Percentiles rank a stretch among this genome's conserved stretches.
These are phyloP conservation scores for Heliconius melpomene DNA, from an alignment of 1,140 invertebrate species.

Conservation along the genomic window DNA sequence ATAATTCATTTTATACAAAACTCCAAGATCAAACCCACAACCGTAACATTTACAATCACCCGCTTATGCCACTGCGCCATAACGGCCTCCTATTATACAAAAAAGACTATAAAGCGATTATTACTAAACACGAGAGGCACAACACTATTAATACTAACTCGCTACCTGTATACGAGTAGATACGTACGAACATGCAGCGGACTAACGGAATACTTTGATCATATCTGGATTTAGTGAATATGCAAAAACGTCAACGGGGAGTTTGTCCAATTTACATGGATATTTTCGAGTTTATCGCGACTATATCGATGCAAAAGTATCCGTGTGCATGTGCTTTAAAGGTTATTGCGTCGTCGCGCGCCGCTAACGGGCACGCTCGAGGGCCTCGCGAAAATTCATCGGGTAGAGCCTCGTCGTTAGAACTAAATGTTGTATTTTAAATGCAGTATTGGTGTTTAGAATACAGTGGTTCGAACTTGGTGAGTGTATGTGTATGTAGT, in stretches of 20 bases:
- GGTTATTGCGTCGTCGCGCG: slow-evolving; percentile 31
- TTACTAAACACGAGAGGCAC: background rate
- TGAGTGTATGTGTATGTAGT: too few relatives aligned
- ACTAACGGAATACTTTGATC: slow-evolving; percentile 11
- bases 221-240: slow-evolving; percentile 11
- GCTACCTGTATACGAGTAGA: background rate
- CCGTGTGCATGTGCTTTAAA: slow-evolving; percentile 22
- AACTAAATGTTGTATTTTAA: slow-evolving; percentile 41
- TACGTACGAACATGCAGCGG: background rate
- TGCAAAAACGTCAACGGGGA: slow-evolving; percentile 17
- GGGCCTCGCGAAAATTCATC: slow-evolving; percentile 60
- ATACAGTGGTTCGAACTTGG: background rate
- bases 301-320: slow-evolving; percentile 17
- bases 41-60: too few relatives aligned
- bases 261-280: slow-evolving; percentile 13
- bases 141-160: background rate
- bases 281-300: slow-evolving; percentile 15
- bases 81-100: too few relatives aligned
- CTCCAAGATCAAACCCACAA: too few relatives aligned
- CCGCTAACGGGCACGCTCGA: slow-evolving; percentile 32
- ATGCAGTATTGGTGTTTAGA: background rate
- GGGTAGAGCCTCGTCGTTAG: slow-evolving; percentile 43
- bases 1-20: too few relatives aligned
- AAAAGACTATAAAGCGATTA: too few relatives aligned
- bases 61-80: too few relatives aligned